Base-by-base conservation (phyloP, 2,797 vertebrate genomes). In the Syngnathus rostellatus region DNA sequence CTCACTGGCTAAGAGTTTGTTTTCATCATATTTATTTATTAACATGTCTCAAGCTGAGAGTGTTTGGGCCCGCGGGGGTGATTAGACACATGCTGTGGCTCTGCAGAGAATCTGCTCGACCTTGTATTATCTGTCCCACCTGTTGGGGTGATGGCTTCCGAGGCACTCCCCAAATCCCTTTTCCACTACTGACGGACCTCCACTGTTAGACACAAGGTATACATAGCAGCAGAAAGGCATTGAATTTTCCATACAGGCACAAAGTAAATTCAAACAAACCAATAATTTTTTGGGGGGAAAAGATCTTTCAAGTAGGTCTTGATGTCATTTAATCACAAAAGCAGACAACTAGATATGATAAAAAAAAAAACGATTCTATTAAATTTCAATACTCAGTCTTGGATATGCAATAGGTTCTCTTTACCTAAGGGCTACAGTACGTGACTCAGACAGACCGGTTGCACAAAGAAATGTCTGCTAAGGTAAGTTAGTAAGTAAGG, bases 171-270 rank as follows among this genome's bases (percentile, higher is more conserved):
- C 68, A 75, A 86, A 82, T 77, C 76, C 65, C 45, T 79, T 81
- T 78, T 77, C 76, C 70, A 79, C 70, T 59, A 65, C 46, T 53
- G 68, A 64, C 67, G 74, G 68, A 55, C 64, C 70, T 66, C 50
- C 62, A 59, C 50, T 37, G 38, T 68, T 67, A 69, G 61, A 67
- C 55, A 38, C 50, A 58, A 64, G 66, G 72, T 85, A 86, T 83
- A 80, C 54, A 77, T 83, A 83, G 80, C 69, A 74, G 38, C 78
- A 72, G 64, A 77, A 82, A 79, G 77, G 65, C 21, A 25, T 70
- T 71, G 77, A 82, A 83, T 79, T 68, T 83, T 85, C 78, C 80
- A 79, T 57, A 40, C 75, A 77, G 82, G 79, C 66, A 74, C 62
- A 61, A 55, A 6, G 40, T 46, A 46, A 48, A 19, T 7, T 2